Evolutionary conservation across 92 coral and sea anemone species (phyloP).

Genomic region (Ricordea florida): DNA sequence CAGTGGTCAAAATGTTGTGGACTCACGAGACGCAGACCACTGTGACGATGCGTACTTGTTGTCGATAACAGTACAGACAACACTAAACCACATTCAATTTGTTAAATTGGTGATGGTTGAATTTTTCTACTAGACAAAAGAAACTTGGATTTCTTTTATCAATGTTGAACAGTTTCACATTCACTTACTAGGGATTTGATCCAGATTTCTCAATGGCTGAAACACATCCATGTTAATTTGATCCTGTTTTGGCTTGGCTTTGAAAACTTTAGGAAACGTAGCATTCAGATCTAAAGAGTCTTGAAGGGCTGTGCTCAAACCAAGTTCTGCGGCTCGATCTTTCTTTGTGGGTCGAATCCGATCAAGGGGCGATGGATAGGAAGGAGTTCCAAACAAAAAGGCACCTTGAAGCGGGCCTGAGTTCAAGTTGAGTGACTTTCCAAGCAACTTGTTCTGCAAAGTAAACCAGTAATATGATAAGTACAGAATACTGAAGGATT

Average conservation of each 20-base stretch:
- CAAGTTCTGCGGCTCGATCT: constrained; percentile 67
- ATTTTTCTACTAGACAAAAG: too few species aligned
- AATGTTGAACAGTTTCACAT: too few species aligned
- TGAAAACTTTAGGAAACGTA: constrained; percentile 73
- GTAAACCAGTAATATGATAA: too few species aligned
- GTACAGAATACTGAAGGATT: too few species aligned
- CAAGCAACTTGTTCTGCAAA: constrained; percentile 53
- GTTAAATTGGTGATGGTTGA: too few species aligned
- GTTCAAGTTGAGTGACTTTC: constrained; percentile 47
- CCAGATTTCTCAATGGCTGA: constrained; percentile 35
- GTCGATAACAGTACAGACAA: too few species aligned
- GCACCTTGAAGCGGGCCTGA: constrained; percentile 46
- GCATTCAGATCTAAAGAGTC: constrained; percentile 89
- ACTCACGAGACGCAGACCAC: too few species aligned
- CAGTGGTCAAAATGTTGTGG: too few species aligned
- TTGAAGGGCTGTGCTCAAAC: constrained; percentile 68
- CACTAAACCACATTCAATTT: too few species aligned
- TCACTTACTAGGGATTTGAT: constrained; percentile 73
- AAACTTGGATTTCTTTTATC: too few species aligned
- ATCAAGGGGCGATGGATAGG: constrained; percentile 92
- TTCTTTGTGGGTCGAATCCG: constrained; percentile 76
- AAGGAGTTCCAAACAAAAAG: constrained; percentile 78
- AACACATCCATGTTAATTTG: constrained; percentile 62
- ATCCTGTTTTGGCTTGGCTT: constrained; percentile 34
- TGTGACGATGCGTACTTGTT: too few species aligned